Evolutionary conservation across 2,888 invertebrate genomes (phyloP).

Genomic region (Microplitis deprimator): DNA sequence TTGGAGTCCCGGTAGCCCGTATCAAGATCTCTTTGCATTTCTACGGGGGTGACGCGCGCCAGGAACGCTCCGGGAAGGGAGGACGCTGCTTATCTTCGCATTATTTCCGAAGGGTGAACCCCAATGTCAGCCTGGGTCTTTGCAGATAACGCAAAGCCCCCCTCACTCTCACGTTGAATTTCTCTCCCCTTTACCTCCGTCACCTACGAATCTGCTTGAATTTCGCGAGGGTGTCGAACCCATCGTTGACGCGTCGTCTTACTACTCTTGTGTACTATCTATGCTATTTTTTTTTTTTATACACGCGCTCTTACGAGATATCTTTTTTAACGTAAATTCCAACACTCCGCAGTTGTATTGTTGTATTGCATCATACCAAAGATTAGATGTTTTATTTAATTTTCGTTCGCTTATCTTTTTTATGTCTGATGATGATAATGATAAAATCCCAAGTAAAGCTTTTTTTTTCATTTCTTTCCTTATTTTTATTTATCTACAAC

Average conservation of each 20-base stretch:
- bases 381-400: neutral
- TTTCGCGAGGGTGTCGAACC: slow-evolving; percentile 40
- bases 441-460: neutral
- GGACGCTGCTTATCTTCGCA: slow-evolving; percentile 67
- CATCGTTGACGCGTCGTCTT: slow-evolving; percentile 37
- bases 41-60: slow-evolving; percentile 58
- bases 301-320: neutral
- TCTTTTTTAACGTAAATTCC: slow-evolving; percentile 7
- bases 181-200: slow-evolving; percentile 18
- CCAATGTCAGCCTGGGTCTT: slow-evolving; percentile 67
- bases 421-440: neutral
- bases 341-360: slow-evolving; percentile 15
- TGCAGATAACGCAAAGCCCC: slow-evolving; percentile 65
- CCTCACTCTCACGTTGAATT: slow-evolving; percentile 22
- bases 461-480: neutral
- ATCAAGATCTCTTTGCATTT: slow-evolving; percentile 71
- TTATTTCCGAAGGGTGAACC: slow-evolving; percentile 70
- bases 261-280: slow-evolving; percentile 16
- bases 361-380: slow-evolving; percentile 7
- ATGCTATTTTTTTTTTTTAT: slow-evolving; percentile 14
- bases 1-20: slow-evolving; percentile 59
- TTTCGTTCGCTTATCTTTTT: slow-evolving; percentile 14
- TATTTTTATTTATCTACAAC: too few species aligned
- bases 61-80: slow-evolving; percentile 52
- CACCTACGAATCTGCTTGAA: slow-evolving; percentile 14